Evolutionary conservation across 2,888 invertebrate species (phyloP).

Genomic region (Pristionchus fissidentatus): DNA sequence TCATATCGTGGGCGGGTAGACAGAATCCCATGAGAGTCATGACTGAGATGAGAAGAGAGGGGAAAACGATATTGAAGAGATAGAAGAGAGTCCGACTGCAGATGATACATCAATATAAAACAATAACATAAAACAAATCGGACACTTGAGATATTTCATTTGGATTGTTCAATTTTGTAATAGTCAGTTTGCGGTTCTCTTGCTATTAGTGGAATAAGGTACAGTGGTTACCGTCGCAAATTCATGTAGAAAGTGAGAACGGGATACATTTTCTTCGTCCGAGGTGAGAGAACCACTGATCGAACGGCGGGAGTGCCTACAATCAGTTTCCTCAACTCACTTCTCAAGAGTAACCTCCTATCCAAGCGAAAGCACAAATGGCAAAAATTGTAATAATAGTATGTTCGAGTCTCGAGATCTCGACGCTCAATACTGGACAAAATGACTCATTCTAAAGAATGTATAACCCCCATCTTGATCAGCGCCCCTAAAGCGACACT

Average conservation of each 20-base stretch:
- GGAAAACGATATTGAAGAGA: constrained; percentile 67
- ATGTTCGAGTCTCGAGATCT: too few relatives aligned
- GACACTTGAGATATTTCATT: too few relatives aligned
- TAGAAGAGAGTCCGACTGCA: constrained; percentile 61
- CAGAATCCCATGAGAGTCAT: constrained; percentile 74
- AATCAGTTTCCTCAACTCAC: too few relatives aligned
- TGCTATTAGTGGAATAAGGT: not conserved
- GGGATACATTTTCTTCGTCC: constrained; percentile 86
- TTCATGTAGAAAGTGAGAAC: constrained; percentile 66
- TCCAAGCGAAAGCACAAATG: too few relatives aligned
- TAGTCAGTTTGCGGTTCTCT: too few relatives aligned
- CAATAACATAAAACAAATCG: too few relatives aligned
- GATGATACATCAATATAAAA: not conserved
- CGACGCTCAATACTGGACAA: too few relatives aligned
- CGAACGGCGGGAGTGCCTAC: constrained; percentile 73
- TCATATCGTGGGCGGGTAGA: constrained; percentile 70
- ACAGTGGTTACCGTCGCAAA: constrained; percentile 51
- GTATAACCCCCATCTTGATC: too few relatives aligned
- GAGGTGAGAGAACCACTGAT: constrained; percentile 80
- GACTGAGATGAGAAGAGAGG: constrained; percentile 69
- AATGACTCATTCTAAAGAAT: too few relatives aligned
- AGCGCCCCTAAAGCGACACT: too few relatives aligned
- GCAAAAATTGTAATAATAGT: not conserved
- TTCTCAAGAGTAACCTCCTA: too few relatives aligned
- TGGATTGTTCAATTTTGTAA: too few relatives aligned